Evolutionary conservation across 2,113 vertebrate species (phyloP).

Genomic region (Nettapus auritus): DNA sequence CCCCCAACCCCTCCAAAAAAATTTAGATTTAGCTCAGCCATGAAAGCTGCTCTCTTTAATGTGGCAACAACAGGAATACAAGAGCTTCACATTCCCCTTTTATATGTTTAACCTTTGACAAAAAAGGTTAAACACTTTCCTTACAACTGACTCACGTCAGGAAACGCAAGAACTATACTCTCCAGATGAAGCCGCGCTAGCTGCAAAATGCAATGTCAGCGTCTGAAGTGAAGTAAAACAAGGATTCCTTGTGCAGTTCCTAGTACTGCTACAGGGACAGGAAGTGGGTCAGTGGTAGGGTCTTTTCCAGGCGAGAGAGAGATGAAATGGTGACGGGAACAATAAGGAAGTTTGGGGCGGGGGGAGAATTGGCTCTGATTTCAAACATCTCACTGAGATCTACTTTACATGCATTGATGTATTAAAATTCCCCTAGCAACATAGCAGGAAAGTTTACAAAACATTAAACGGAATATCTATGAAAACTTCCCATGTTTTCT

Average conservation of each 20-base stretch:
- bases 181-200: constrained; percentile 45
- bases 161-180: constrained; percentile 47
- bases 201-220: constrained; percentile 37
- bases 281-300: constrained; percentile 30
- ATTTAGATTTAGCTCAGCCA: neutral
- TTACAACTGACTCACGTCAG: constrained; percentile 68
- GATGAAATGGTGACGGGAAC: neutral
- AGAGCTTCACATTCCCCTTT: constrained; percentile 51
- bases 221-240: neutral
- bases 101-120: constrained; percentile 75
- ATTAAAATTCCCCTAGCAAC: constrained; percentile 37
- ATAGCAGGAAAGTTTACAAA: constrained; percentile 41
- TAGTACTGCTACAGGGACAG: neutral
- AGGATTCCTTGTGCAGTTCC: constrained; percentile 47
- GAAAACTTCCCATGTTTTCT: neutral
- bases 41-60: constrained; percentile 18
- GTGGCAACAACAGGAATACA: constrained; percentile 57
- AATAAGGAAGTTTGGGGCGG: constrained; percentile 5
- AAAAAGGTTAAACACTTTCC: constrained; percentile 67
- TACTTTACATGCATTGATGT: neutral
- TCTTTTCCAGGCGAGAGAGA: constrained; percentile 1
- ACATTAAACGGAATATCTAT: neutral
- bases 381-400: neutral
- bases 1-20: neutral
- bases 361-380: constrained; percentile 2